Percentiles rank a stretch among this genome's conserved stretches.
Evolutionary conservation across 2,888 invertebrate genomes (phyloP).

Genomic region (Brachypalpus laphriformis): DNA sequence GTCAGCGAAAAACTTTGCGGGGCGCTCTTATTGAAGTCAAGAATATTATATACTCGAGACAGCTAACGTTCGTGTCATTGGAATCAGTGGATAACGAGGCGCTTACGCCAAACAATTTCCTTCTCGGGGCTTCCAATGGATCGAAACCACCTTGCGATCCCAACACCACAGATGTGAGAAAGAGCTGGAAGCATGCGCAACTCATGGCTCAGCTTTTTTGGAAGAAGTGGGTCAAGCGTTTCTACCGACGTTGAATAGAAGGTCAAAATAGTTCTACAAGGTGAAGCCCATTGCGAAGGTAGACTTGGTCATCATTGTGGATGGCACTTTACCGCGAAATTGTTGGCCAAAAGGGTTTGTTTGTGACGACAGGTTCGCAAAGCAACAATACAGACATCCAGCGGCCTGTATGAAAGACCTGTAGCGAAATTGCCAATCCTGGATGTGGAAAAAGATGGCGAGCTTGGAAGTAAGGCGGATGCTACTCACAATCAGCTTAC

Average conservation of each 20-base stretch:
- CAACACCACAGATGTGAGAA: neutral
- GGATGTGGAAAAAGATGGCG: neutral
- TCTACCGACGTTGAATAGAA: conserved; percentile 62
- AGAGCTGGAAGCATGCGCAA: conserved; percentile 29
- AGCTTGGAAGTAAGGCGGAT: neutral
- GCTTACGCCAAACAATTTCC: conserved; percentile 74
- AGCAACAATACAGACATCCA: neutral
- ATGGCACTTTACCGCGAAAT: neutral
- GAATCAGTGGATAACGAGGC: conserved; percentile 43
- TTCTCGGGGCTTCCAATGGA: conserved; percentile 42
- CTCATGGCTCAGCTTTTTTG: conserved; percentile 14
- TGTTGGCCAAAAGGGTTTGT: neutral
- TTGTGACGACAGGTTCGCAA: neutral
- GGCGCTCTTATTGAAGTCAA: too few relatives aligned
- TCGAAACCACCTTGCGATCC: too few relatives aligned
- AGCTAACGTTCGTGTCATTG: neutral
- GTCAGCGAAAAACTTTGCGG: too few relatives aligned
- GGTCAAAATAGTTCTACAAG: conserved; percentile 66
- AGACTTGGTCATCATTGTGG: conserved; percentile 19
- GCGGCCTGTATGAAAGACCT: neutral
- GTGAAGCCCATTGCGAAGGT: conserved; percentile 36
- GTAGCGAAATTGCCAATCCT: neutral
- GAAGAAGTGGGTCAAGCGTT: conserved; percentile 56
- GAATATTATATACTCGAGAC: conserved; percentile 69
- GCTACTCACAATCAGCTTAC: conserved; percentile 3